phyloP scores from a whole-genome alignment of 2,888 invertebrate species.

The Drosophila hawaiiensis region DNA sequence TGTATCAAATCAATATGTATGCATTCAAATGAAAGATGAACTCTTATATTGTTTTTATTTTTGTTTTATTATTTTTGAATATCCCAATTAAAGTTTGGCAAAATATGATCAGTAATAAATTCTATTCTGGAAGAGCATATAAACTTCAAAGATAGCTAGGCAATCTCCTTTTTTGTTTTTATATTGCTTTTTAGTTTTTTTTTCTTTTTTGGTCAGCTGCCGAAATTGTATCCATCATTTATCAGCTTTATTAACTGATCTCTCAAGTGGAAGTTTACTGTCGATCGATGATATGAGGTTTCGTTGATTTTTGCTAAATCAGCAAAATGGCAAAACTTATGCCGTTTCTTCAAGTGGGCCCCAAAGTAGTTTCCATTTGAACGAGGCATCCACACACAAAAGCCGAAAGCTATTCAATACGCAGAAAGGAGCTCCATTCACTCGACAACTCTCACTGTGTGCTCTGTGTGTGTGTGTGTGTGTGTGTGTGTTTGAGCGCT shows the following conservation, averaged over 20 bases:
- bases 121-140: neutral
- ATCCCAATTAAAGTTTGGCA: neutral
- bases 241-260: slow-evolving; percentile 80
- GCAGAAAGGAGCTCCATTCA: slow-evolving; percentile 30
- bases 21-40: neutral
- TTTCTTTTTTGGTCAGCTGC: slow-evolving; percentile 11
- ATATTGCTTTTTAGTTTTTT: neutral
- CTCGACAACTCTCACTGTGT: slow-evolving; percentile 20
- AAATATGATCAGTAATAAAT: neutral
- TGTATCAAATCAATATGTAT: neutral
- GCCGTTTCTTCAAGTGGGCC: slow-evolving; percentile 42
- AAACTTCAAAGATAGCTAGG: neutral
- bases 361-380: slow-evolving; percentile 48
- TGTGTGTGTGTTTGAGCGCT: slow-evolving; percentile 10
- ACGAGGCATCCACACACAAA: slow-evolving; percentile 23
- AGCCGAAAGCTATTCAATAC: slow-evolving; percentile 30
- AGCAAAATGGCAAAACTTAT: slow-evolving; percentile 57
- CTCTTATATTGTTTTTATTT: neutral
- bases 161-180: neutral
- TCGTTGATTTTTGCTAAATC: slow-evolving; percentile 49
- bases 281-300: slow-evolving; percentile 60
- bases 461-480: neutral
- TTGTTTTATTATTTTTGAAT: neutral
- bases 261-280: slow-evolving; percentile 65
- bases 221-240: slow-evolving; percentile 75